Conservation (phyloP, 2,113 vertebrate species). For the Apodemus sylvaticus region DNA sequence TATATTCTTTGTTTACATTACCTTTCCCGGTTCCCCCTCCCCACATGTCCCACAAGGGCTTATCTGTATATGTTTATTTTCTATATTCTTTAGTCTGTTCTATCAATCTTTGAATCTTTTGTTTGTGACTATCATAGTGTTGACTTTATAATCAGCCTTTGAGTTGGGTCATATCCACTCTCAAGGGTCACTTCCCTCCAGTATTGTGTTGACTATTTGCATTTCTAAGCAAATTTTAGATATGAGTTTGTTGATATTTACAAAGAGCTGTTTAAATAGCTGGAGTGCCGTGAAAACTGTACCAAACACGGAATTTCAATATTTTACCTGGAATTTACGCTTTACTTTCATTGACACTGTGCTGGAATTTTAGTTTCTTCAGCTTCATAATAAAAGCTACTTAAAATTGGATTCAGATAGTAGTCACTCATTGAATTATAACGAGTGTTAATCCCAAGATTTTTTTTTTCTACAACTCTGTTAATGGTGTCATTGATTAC, state of each 20-base stretch:
- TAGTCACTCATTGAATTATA: not conserved
- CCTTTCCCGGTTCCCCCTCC: no score
- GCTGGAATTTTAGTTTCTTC: not conserved
- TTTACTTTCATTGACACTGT: not conserved
- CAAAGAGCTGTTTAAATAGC: not conserved
- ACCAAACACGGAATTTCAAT: not conserved
- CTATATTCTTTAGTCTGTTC: not conserved
- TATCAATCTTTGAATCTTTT: not conserved
- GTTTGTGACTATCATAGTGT: not conserved
- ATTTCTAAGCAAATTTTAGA: not conserved
- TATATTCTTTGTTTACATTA: no score
- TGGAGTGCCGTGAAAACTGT: not conserved
- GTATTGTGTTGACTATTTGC: not conserved
- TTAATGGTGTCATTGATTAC: not conserved
- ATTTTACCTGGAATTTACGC: not conserved
- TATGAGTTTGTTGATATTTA: not conserved
- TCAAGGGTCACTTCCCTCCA: not conserved
- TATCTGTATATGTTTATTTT: not conserved
- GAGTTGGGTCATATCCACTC: accelerated
- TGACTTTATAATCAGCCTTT: not conserved
- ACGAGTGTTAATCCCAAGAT: not conserved
- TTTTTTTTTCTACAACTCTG: not conserved
- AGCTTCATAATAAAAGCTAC: not conserved
- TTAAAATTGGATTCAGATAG: not conserved
- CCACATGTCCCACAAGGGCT: no score